Percentiles rank a stretch among this genome's conserved stretches.
Conservation (phyloP, 2,888 invertebrate genomes). For the Ametastegia equiseti region DNA sequence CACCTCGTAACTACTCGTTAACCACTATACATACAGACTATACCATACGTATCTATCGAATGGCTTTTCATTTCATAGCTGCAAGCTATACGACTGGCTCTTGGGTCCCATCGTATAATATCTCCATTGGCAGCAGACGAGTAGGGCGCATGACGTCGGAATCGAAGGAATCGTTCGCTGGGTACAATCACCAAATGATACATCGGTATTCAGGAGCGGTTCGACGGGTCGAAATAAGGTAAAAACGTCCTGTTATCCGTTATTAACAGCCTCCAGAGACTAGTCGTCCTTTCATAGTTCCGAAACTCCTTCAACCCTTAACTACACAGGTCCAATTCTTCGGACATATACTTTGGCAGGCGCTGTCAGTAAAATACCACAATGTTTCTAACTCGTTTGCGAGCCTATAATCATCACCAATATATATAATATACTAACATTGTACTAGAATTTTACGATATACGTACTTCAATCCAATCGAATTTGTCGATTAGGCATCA, state of each 20-base stretch:
- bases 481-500: no score
- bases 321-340: not conserved
- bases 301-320: not conserved
- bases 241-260: conserved; percentile 25
- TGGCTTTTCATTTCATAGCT: no score
- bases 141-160: not conserved
- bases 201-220: conserved; percentile 12
- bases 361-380: no score
- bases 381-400: no score
- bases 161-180: not conserved
- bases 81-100: not conserved
- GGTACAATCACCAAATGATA: conserved; percentile 28
- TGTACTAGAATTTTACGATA: no score
- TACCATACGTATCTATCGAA: no score
- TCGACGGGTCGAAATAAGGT: conserved; percentile 26
- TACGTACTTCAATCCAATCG: no score
- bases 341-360: no score
- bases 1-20: not conserved
- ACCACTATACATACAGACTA: no score
- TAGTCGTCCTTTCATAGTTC: not conserved
- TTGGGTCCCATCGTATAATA: conserved; percentile 1
- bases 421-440: no score
- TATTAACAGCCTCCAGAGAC: conserved; percentile 25
- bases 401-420: no score
- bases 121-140: conserved; percentile 4